Evolutionary conservation across 2,797 vertebrate genomes (phyloP).

Genomic region (Aphelocoma californica): DNA sequence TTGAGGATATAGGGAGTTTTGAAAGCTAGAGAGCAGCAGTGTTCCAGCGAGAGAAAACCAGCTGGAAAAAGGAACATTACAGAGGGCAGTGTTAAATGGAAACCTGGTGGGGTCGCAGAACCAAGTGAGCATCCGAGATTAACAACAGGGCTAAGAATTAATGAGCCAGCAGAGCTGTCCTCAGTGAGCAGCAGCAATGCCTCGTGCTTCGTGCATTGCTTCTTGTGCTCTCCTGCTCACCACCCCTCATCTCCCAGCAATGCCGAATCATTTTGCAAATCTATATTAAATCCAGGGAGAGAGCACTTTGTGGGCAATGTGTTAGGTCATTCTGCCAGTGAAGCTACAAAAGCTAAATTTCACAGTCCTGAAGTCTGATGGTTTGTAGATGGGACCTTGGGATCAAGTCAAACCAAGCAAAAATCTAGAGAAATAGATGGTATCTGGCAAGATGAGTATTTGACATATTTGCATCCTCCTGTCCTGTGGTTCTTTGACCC

Average conservation of each 20-base stretch:
- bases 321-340: background rate
- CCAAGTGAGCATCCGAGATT: background rate
- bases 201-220: background rate
- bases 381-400: background rate
- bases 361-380: background rate
- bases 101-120: background rate
- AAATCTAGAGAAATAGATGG: background rate
- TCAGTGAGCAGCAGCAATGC: background rate
- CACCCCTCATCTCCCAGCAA: background rate
- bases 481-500: background rate
- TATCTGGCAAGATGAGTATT: background rate
- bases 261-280: background rate
- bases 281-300: background rate
- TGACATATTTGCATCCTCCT: background rate
- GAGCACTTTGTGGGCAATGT: background rate
- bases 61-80: background rate
- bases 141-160: background rate
- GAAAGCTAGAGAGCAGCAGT: conserved; percentile 62
- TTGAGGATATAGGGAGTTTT: background rate
- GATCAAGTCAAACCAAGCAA: background rate
- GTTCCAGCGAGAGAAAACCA: background rate
- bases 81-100: background rate
- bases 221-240: background rate
- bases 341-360: background rate
- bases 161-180: background rate